Evolutionary conservation across 2,113 vertebrate species (phyloP).

Genomic region (Tyrannus savana): DNA sequence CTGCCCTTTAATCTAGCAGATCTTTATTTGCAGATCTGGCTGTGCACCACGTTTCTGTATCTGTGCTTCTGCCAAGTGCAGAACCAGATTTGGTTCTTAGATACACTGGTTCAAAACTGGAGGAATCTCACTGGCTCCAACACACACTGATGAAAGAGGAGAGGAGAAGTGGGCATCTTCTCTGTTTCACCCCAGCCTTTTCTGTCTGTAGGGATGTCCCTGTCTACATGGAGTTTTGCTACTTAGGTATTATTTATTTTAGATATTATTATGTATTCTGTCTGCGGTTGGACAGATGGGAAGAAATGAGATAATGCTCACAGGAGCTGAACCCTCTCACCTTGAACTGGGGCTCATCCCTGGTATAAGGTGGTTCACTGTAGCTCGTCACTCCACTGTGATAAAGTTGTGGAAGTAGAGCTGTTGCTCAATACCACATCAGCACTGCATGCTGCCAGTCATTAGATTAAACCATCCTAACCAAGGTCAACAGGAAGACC

Average conservation of each 20-base stretch:
- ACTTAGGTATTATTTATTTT: not conserved
- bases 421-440: not conserved
- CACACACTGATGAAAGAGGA: not conserved
- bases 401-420: not conserved
- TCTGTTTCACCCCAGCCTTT: not conserved
- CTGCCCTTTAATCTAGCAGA: constrained; percentile 66
- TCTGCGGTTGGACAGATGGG: not conserved
- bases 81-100: constrained; percentile 39
- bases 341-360: not conserved
- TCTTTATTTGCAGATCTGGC: constrained; percentile 59
- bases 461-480: not conserved
- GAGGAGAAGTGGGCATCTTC: not conserved
- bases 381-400: not conserved
- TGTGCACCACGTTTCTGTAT: constrained; percentile 45
- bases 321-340: not conserved
- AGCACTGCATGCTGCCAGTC: not conserved
- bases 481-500: not conserved
- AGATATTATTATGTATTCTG: not conserved
- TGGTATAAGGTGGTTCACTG: not conserved
- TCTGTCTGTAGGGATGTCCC: not conserved
- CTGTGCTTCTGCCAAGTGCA: constrained; percentile 47
- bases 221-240: not conserved
- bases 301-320: not conserved
- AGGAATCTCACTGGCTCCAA: constrained; percentile 9
- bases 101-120: constrained; percentile 11